Evolutionary conservation across 1,140 invertebrate species (phyloP).

Genomic region (Ips typographus): DNA sequence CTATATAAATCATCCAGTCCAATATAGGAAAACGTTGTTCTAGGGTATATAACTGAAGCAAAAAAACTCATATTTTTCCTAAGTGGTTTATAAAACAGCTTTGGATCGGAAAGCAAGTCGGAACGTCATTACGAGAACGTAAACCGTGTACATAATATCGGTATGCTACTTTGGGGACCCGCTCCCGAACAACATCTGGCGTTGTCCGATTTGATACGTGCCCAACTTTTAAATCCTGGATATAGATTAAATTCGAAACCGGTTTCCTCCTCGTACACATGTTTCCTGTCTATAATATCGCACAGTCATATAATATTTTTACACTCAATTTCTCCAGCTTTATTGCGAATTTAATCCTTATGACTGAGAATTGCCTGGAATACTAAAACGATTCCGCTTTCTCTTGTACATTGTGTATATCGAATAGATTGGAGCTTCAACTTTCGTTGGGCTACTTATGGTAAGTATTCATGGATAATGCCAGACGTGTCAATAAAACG

Average conservation of each 20-base stretch:
- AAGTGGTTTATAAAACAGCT: conserved; percentile 23
- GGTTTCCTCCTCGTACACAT: conserved; percentile 36
- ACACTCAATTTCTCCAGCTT: conserved; percentile 34
- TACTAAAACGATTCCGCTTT: background rate
- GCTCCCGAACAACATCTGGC: conserved; percentile 45
- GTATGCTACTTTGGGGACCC: conserved; percentile 37
- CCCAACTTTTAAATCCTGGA: conserved; percentile 46
- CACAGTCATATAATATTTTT: conserved; percentile 35
- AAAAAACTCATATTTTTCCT: conserved; percentile 13
- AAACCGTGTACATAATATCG: conserved; percentile 47
- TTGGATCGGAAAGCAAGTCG: conserved; percentile 21
- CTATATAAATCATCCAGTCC: too few relatives aligned
- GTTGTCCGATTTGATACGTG: conserved; percentile 49
- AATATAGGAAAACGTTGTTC: too few relatives aligned
- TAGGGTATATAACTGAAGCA: background rate
- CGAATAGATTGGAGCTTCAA: too few relatives aligned
- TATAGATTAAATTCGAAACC: conserved; percentile 45
- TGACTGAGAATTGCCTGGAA: conserved; percentile 17
- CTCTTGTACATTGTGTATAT: too few relatives aligned
- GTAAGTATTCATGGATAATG: conserved; percentile 25
- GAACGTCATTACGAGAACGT: conserved; percentile 42
- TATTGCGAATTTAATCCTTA: conserved; percentile 37
- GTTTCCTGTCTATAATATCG: conserved; percentile 44
- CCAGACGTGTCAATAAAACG: conserved; percentile 42
- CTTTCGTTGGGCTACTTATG: too few relatives aligned